Base-by-base conservation (phyloP, 2,888 invertebrate species). In the Homarus gammarus region DNA sequence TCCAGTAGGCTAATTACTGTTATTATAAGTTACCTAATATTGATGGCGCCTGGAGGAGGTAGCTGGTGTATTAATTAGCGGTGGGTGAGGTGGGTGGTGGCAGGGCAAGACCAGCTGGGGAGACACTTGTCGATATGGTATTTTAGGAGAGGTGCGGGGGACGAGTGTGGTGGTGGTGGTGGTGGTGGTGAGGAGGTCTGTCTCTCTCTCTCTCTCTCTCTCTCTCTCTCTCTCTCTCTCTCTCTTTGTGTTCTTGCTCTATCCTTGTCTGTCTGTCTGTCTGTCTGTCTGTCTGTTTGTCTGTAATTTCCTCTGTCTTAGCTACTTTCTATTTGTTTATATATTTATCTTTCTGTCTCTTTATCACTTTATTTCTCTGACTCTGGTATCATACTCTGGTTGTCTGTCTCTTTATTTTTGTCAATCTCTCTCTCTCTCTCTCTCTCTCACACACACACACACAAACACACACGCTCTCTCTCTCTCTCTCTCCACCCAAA, bases 231-330 rank as follows among this genome's bases (percentile, higher is more conserved):
- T 82, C 68, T 84, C 36, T 56, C 73, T 40, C 40, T 38, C 61
- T 56, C 33, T 68, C 64, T 81, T n/a, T n/a, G n/a, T n/a, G n/a
- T n/a, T n/a, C 44, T 38, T 40, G 15, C 15, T 72, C 33, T 72
- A 72, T 72, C 72, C 72, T 72, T 72, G 72, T 72, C 72, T 72
- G 72, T 72, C 72, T 72, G 72, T 72, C 72, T 33, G 72, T 72
- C 72, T 33, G 72, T 72, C 72, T 33, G 72, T 72, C 72, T 68
- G 68, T 68, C 68, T 68, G 68, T 68, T 68, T 68, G 68, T 68
- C 68, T 68, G 68, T 68, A 68, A 68, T 68, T 68, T 68, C 68
- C 68, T 68, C 33, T 68, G 27, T 68, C n/a, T 18, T 3, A 49
- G 33, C 68, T n/a, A 68, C 3, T 5, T 3, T 68, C 1, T 68